Evolutionary conservation across 2,113 vertebrate genomes (phyloP), one percentile per base, ranked within the genome.

Genomic region (Haplochromis vanheusdeni): DNA sequence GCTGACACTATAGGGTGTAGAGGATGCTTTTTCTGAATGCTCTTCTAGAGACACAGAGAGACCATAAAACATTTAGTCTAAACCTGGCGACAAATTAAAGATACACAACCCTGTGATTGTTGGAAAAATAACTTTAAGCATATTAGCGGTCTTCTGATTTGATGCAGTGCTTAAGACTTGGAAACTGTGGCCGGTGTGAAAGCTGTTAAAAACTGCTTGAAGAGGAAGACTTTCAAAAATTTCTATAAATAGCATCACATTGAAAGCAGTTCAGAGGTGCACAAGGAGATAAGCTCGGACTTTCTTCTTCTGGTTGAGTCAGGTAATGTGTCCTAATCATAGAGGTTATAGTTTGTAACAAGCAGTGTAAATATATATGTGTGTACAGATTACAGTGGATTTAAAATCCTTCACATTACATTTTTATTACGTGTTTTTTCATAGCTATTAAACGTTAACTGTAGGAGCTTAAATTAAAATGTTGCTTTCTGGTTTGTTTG

Each of bases 291-390:
- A 28, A 16, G 55, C 7, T 58, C 4, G 0, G 55, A 58, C 55
- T 28, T 56, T 56, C 13, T 23, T 58, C 55, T 31, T 58, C 55
- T 31, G 55, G 55, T 58, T 58, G 60, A 7, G 33, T 65, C 0
- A 35, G 60, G 19, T 7, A 65, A 65, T 65, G 10, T 7, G 6
- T 37, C 33, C 10, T 65, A 65, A 37, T 37, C 33, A 65, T 65
- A 37, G 60, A 65, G 6, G 33, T 7, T 3, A 8, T 37, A 0
- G 17, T 68, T 40, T 13, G 10, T 2, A 21, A 0, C 62, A 68
- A 68, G 33, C 33, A 68, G 33, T 68, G 0, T 68, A 40, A 68
- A 65, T 37, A 60, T 16, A 14, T 13, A 5, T n/a, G 17, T 37
- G 60, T 21, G 17, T 0, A 40, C 19, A 68, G 19, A 68, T 68